Conservation (phyloP, 2,113 vertebrate species). For the Anthoscopus minutus region DNA sequence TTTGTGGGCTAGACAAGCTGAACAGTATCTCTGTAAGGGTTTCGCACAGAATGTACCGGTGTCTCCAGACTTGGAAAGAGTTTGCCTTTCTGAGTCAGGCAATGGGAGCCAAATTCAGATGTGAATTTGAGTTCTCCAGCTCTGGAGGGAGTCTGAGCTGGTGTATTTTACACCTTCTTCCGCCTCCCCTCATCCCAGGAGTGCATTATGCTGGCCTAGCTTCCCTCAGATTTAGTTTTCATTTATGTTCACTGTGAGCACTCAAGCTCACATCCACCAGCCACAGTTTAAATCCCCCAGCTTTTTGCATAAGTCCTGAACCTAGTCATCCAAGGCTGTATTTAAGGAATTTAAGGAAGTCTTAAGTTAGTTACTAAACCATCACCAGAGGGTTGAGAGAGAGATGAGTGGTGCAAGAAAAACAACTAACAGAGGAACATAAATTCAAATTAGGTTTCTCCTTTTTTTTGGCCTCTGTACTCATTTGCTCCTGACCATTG, state of each 20-base stretch:
- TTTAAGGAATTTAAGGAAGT: constrained; percentile 5
- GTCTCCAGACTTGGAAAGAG: constrained; percentile 52
- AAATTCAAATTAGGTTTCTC: neutral
- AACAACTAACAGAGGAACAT: neutral
- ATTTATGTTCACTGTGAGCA: neutral
- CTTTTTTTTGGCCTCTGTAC: neutral
- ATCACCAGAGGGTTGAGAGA: neutral
- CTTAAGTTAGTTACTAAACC: neutral
- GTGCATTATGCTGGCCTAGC: neutral
- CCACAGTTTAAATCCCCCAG: neutral
- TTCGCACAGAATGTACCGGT: constrained; percentile 36
- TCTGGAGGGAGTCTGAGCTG: constrained; percentile 49
- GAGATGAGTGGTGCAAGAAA: neutral
- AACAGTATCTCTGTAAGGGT: neutral
- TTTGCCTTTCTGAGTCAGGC: neutral
- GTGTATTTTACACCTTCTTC: constrained; percentile 60
- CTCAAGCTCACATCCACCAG: constrained; percentile 1
- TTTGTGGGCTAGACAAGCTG: constrained; percentile 34
- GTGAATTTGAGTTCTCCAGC: constrained; percentile 44
- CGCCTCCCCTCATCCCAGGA: constrained; percentile 3
- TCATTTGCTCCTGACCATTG: neutral
- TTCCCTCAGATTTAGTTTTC: constrained; percentile 36
- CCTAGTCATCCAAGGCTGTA: neutral
- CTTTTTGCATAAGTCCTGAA: neutral
- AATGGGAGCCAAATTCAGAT: constrained; percentile 45